Evolutionary conservation across 2,888 invertebrate species (phyloP).

Genomic region (Andrena bucephala): DNA sequence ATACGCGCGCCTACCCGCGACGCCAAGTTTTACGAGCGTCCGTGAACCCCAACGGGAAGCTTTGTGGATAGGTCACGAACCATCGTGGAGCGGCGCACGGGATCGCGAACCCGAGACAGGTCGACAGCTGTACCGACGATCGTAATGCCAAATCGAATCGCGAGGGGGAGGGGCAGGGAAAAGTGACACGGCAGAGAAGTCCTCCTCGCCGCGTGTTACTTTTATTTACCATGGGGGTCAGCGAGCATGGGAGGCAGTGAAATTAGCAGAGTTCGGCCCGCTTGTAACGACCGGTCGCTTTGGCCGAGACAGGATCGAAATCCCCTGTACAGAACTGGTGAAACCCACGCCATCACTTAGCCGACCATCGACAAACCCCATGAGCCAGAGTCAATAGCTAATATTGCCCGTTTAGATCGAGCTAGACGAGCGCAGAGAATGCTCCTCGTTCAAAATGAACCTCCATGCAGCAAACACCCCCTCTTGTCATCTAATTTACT

Average conservation of each 20-base stretch:
- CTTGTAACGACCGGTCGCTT: slow-evolving; percentile 22
- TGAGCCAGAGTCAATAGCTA: slow-evolving; percentile 75
- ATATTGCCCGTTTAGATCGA: slow-evolving; percentile 74
- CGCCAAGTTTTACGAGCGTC: slow-evolving; percentile 67
- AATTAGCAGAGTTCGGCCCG: slow-evolving; percentile 39
- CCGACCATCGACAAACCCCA: slow-evolving; percentile 62
- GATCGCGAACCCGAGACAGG: slow-evolving; percentile 55
- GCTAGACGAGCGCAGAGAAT: slow-evolving; percentile 63
- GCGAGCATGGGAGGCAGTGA: background rate
- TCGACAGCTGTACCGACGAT: slow-evolving; percentile 64
- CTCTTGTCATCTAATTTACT: slow-evolving; percentile 46
- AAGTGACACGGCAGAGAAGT: background rate
- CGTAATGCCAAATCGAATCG: slow-evolving; percentile 38
- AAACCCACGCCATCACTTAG: slow-evolving; percentile 55
- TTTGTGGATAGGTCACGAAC: slow-evolving; percentile 65
- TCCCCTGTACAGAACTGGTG: slow-evolving; percentile 19
- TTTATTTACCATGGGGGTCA: slow-evolving; percentile 27
- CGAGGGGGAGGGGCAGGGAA: background rate
- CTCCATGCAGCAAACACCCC: slow-evolving; percentile 38
- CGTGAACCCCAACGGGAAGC: slow-evolving; percentile 63
- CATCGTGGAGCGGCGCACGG: slow-evolving; percentile 29
- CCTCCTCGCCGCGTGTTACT: background rate
- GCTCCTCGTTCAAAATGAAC: slow-evolving; percentile 73
- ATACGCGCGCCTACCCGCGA: slow-evolving; percentile 44
- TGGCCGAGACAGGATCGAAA: slow-evolving; percentile 41